Base-by-base conservation (phyloP, 1,140 invertebrate genomes). In the Cydia amplana region DNA sequence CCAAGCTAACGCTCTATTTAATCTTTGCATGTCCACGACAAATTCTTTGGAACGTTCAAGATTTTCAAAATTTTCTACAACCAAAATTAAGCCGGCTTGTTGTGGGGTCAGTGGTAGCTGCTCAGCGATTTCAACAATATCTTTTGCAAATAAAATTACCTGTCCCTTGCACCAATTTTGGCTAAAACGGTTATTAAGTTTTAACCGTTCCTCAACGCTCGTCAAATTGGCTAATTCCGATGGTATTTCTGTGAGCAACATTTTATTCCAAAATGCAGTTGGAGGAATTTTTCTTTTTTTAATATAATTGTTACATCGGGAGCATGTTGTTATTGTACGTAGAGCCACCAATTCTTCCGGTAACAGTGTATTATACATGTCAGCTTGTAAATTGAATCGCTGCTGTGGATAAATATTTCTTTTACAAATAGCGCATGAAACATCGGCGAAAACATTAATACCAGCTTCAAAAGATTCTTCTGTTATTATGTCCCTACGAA, bases 131-230 rank as follows among this genome's bases (percentile, higher is more conserved):
- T 83, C 81, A 3, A 78, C 74, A 49, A 81, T 64, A 43, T 83
- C 78, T 51, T 81, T 72, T 73, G 78, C 79, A 74, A 83, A 83
- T 72, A 83, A 78, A 64, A 78, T 49, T 4, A 78, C 77, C 60
- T 83, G 78, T 0, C 81, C 77, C 49, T 82, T 82, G 60, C 81
- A 83, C 81, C 78, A 81, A 81, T 81, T 55, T 76, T 83, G 79
- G 23, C 78, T 76, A 25, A 79, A 81, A 0, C 81, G 60, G 23
- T 83, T 83, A 4, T 80, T 7, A 2, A 82, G 16, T 70, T 79
- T 79, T 12, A 82, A 77, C 7, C 80, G 63, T 76, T 81, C 20
- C 74, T 78, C 76, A 43, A 75, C 43, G 18, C 9, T 28, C 1
- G 60, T 77, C 43, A 79, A 76, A 75, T 74, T 55, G 10, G 72